A percentile compares a stretch with the other conserved stretches of the same genome.
Conservation (phyloP, 2,797 vertebrate species). For the Periparus ater region DNA sequence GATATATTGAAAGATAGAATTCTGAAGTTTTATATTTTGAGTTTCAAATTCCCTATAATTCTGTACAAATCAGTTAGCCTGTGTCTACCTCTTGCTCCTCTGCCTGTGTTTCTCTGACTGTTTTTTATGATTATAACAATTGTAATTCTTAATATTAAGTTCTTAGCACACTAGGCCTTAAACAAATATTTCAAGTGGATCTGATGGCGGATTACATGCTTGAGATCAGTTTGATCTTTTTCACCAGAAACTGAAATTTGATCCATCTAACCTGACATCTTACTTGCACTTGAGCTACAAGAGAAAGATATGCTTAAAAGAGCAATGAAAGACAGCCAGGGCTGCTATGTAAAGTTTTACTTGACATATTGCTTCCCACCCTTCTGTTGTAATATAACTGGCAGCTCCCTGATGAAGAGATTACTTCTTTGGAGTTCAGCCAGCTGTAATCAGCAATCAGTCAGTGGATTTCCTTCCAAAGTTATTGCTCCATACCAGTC, state of each 20-base stretch:
- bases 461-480: neutral
- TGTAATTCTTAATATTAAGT: neutral
- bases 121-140: neutral
- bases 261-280: neutral
- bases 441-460: neutral
- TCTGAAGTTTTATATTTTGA: neutral
- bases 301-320: neutral
- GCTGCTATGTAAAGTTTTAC: neutral
- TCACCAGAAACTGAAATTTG: neutral
- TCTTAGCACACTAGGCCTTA: neutral
- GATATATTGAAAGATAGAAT: neutral
- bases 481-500: neutral
- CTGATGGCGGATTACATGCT: neutral
- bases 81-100: neutral
- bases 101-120: neutral
- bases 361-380: fast-evolving
- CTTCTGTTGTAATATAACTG: neutral
- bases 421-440: neutral
- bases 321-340: neutral
- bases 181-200: neutral
- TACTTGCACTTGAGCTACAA: neutral
- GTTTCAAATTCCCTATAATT: neutral
- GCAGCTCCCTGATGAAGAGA: neutral
- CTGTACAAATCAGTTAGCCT: neutral
- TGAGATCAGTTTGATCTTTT: neutral